Conservation (phyloP, 1,140 invertebrate genomes). For the Plutomurus gul region DNA sequence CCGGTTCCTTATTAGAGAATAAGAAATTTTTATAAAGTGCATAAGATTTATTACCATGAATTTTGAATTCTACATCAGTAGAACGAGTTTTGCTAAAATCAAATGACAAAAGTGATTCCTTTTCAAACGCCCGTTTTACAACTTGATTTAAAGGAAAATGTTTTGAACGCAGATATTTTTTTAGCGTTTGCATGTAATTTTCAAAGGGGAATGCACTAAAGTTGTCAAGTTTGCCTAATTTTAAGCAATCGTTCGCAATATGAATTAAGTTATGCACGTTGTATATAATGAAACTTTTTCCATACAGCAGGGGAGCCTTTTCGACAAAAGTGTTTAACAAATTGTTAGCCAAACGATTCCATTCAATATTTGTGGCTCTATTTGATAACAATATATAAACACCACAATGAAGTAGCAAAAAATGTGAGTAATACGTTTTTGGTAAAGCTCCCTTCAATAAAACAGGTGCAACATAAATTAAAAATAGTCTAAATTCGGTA, state of each 20-base stretch:
- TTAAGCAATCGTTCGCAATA: slow-evolving; percentile 55
- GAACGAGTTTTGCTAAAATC: too few relatives aligned
- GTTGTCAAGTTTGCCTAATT: slow-evolving; percentile 54
- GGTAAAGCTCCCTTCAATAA: slow-evolving; percentile 55
- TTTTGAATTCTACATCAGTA: not conserved
- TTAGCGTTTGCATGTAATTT: slow-evolving; percentile 54
- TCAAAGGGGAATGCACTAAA: slow-evolving; percentile 57
- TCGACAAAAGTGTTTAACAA: slow-evolving; percentile 56
- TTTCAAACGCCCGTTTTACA: slow-evolving; percentile 23
- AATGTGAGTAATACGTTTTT: slow-evolving; percentile 57
- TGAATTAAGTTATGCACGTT: slow-evolving; percentile 58
- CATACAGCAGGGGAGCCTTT: slow-evolving; percentile 53
- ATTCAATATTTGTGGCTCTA: not conserved
- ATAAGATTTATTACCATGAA: not conserved
- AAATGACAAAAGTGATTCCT: not conserved
- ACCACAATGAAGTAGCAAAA: slow-evolving; percentile 56
- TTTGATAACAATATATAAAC: slow-evolving; percentile 52
- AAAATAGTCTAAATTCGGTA: slow-evolving; percentile 60
- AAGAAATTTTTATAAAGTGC: not conserved
- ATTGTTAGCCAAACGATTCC: slow-evolving; percentile 52
- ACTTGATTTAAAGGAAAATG: slow-evolving; percentile 30
- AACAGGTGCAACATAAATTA: slow-evolving; percentile 59
- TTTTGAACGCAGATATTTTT: slow-evolving; percentile 12
- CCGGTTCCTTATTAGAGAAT: not conserved
- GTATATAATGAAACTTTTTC: slow-evolving; percentile 54